Evolutionary conservation across 2,797 vertebrate genomes (phyloP), one percentile per base, ranked within the genome.

Genomic region (Schizopygopsis malacanthus): DNA sequence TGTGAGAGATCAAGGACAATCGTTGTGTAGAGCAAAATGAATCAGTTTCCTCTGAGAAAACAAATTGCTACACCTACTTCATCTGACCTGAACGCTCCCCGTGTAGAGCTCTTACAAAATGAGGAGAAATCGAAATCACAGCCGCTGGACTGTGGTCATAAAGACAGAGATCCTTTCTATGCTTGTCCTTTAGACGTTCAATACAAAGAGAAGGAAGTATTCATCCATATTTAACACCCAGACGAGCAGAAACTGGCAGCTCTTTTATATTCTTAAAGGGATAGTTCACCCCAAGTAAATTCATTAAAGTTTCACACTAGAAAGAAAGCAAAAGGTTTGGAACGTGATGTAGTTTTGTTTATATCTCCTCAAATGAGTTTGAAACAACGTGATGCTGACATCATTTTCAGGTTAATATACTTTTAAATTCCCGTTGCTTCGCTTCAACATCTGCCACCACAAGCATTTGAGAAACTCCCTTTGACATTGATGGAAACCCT

Each of bases 161-260:
- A 52, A 20, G 52, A 47, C 72, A 47, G 59, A 76, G 59, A 69
- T 25, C 2, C 7, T 70, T 47, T 83, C 69, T 52, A 18, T 50
- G 65, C 52, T 43, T 65, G 82, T 65, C 75, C 76, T 76, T 72
- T 59, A 73, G 81, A 82, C 22, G 56, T 83, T 80, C 70, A 56
- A 22, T 73, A 78, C 12, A 71, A 45, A 81, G 50, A 79, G 56
- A 69, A 37, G n/a, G 47, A 13, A 45, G 41, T 41, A 77, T 59
- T 47, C 71, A 85, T 85, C 63, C 28, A 81, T 85, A 80, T 84
- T 81, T 78, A 63, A 79, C 69, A 82, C 47, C 28, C 50, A 67
- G 33, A 82, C 11, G 0, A 71, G n/a, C 59, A 25, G 33, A 77
- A 33, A 50, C 52, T 71, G 52, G 18, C 28, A 76, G 22, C 54